These are phyloP conservation scores for Hydrozoanthus gracilis DNA, from an alignment of 92 coral and sea anemone genomes.

Conservation along the genomic window DNA sequence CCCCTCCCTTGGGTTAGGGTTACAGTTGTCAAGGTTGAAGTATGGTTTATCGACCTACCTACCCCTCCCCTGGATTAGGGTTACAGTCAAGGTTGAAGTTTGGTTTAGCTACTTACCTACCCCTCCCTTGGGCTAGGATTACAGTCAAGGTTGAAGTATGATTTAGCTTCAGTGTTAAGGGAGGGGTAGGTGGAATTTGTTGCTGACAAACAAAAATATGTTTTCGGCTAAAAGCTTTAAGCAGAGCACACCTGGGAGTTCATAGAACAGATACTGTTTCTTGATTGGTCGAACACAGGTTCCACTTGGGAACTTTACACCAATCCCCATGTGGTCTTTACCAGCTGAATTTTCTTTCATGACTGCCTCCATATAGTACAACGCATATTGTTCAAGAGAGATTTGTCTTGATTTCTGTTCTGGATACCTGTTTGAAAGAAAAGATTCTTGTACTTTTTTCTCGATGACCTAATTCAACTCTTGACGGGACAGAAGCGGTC, in stretches of 20 bases:
- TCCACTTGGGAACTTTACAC: conserved; percentile 75
- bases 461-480: too few relatives aligned
- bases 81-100: too few relatives aligned
- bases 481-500: not conserved
- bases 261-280: conserved; percentile 45
- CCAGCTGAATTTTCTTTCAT: conserved; percentile 75
- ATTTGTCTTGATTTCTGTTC: conserved; percentile 67
- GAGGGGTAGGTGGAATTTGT: too few relatives aligned
- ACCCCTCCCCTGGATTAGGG: too few relatives aligned
- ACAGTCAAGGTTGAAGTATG: too few relatives aligned
- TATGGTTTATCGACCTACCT: too few relatives aligned
- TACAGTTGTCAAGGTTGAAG: too few relatives aligned
- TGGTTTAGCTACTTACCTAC: too few relatives aligned
- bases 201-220: not conserved
- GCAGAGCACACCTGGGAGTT: conserved; percentile 58
- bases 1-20: too few relatives aligned
- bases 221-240: not conserved
- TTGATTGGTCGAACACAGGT: conserved; percentile 63
- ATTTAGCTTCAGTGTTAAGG: not conserved
- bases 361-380: conserved; percentile 77
- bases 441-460: not conserved
- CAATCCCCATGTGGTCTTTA: conserved; percentile 76
- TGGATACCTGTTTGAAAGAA: conserved; percentile 47
- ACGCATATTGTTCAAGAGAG: conserved; percentile 53
- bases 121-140: too few relatives aligned